Evolutionary conservation across 2,888 invertebrate genomes (phyloP).

Genomic region (Polyommatus icarus): DNA sequence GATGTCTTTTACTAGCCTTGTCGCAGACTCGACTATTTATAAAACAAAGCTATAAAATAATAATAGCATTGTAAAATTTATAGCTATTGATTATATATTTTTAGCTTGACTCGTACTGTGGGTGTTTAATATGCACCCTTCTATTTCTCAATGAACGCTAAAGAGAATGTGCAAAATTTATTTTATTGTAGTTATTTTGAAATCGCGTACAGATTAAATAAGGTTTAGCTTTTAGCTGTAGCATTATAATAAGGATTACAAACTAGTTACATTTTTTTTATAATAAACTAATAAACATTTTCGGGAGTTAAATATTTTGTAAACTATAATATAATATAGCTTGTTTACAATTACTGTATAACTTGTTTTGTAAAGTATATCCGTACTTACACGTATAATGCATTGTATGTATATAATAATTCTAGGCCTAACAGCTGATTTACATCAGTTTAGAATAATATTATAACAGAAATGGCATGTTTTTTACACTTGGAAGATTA

Average conservation of each 20-base stretch:
- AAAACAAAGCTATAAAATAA: neutral
- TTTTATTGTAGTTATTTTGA: slow-evolving; percentile 6
- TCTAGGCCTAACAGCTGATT: no score
- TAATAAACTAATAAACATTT: neutral
- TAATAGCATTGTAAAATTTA: neutral
- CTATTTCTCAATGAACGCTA: neutral
- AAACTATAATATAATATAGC: no score
- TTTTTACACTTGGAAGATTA: no score
- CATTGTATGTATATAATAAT: no score
- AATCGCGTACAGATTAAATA: neutral
- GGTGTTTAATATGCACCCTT: neutral
- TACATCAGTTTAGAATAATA: no score
- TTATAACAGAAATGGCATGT: no score
- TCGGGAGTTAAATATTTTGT: no score
- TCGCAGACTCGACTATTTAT: neutral
- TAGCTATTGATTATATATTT: neutral
- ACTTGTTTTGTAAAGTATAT: no score
- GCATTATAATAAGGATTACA: no score
- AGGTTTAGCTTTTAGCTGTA: no score
- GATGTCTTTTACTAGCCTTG: neutral
- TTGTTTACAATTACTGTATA: no score
- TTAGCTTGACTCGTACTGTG: neutral
- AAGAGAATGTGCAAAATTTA: slow-evolving; percentile 10
- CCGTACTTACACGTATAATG: no score
- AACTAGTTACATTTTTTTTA: neutral